Evolutionary conservation across 1,140 invertebrate genomes (phyloP), one percentile per base, ranked within the genome.

Genomic region (Drosophila quadrilineata): DNA sequence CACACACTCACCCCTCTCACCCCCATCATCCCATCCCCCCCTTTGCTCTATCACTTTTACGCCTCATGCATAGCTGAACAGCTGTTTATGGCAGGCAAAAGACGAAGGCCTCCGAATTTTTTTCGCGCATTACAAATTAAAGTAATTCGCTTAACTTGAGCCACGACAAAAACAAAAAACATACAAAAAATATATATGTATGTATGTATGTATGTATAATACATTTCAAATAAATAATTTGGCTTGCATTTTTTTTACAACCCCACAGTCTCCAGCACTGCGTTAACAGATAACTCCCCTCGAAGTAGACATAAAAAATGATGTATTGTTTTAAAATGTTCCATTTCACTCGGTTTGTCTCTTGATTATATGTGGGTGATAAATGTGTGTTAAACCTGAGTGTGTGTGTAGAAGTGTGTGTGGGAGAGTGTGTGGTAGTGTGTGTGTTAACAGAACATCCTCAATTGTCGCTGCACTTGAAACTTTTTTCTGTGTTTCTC

Each of bases 151-250:
- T 77, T 74, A 74, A 67, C 72, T 57, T 65, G 46, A 66, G 56
- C 26, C 29, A 6, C 10, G 50, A 14, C 8, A 12, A 6, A 17
- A 63, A 22, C 26, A 19, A 5, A 26, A 21, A 45, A 21, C 64
- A n/a, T n/a, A n/a, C n/a, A n/a, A n/a, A n/a, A n/a, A n/a, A n/a
- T n/a, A n/a, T n/a, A n/a, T n/a, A n/a, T n/a, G n/a, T n/a, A n/a
- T n/a, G n/a, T n/a, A n/a, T n/a, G n/a, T n/a, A n/a, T n/a, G n/a
- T n/a, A n/a, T n/a, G n/a, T n/a, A n/a, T n/a, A n/a, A n/a, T n/a
- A n/a, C n/a, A n/a, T 69, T 76, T 82, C 58, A 84, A 77, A 82
- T 62, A 84, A 84, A 82, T 84, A 84, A 77, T 82, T 69, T 72
- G 33, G 50, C 41, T 6, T 6, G 12, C 31, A n/a, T n/a, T n/a